Conservation (phyloP, 2,888 invertebrate species). For the Andrena chrysosceles region DNA sequence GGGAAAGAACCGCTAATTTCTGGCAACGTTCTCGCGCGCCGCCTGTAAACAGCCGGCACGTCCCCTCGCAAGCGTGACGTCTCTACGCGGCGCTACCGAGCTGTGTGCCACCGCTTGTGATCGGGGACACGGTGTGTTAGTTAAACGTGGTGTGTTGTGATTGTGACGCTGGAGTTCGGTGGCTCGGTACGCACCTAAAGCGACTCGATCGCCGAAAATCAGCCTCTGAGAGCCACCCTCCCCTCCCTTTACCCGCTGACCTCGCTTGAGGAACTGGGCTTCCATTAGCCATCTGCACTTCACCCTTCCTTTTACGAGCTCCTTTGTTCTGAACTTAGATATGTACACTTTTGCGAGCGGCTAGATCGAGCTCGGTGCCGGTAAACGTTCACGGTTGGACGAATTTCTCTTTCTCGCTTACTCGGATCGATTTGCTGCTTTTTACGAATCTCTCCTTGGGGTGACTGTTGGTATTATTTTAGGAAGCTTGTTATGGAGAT, state of each 20-base stretch:
- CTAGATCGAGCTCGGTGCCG: background rate
- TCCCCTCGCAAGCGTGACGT: constrained; percentile 67
- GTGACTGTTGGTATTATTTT: background rate
- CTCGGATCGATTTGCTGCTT: background rate
- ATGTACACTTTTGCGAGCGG: constrained; percentile 12
- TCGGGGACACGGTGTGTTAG: constrained; percentile 15
- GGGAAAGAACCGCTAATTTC: constrained; percentile 20
- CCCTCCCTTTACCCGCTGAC: constrained; percentile 21
- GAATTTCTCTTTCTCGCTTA: background rate
- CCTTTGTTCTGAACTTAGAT: background rate
- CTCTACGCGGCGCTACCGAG: constrained; percentile 34
- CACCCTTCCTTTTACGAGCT: constrained; percentile 23
- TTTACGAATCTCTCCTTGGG: background rate
- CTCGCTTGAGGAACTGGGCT: constrained; percentile 20
- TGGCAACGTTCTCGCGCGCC: constrained; percentile 35
- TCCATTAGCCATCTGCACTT: constrained; percentile 30
- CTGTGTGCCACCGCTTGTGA: constrained; percentile 28
- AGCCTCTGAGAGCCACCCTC: background rate
- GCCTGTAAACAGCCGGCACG: constrained; percentile 70
- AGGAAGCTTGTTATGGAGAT: background rate
- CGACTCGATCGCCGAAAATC: constrained; percentile 3
- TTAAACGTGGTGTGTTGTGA: constrained; percentile 27
- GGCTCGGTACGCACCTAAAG: constrained; percentile 22
- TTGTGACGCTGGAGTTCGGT: constrained; percentile 7
- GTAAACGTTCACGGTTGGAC: background rate